Conservation (phyloP, 2,113 vertebrate species). For the Regulus satrapa region DNA sequence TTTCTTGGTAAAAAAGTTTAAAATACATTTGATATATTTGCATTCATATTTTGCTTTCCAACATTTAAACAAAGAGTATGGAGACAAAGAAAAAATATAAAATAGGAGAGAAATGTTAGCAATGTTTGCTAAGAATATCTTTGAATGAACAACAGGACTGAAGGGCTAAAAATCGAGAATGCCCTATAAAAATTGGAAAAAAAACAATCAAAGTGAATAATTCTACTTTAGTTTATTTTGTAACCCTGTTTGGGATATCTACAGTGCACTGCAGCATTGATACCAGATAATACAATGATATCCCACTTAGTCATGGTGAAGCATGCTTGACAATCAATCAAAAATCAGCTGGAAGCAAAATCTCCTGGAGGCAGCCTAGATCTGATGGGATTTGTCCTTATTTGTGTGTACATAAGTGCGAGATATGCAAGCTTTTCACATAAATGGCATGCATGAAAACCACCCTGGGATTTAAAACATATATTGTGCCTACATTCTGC, state of each 20-base stretch:
- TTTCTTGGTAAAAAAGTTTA: background rate
- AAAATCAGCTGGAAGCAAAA: background rate
- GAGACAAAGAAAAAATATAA: background rate
- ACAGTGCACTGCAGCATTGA: background rate
- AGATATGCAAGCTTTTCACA: background rate
- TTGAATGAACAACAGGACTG: background rate
- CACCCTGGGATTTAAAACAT: background rate
- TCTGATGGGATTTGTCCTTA: background rate
- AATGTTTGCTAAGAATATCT: background rate
- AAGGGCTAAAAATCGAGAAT: background rate
- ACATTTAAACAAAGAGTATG: background rate
- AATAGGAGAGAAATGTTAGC: background rate
- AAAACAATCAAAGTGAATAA: background rate
- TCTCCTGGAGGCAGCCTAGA: background rate
- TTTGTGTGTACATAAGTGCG: background rate
- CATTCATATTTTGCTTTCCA: slow-evolving; percentile 13
- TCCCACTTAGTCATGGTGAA: background rate
- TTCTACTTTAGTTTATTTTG: background rate
- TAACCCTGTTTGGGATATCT: background rate
- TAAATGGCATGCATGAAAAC: background rate
- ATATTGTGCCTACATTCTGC: background rate
- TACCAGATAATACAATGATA: background rate
- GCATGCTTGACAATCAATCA: background rate
- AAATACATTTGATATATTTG: background rate
- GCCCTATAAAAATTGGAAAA: background rate